phyloP scores from a whole-genome alignment of 2,888 invertebrate species.

The Gastrophysa polygoni region DNA sequence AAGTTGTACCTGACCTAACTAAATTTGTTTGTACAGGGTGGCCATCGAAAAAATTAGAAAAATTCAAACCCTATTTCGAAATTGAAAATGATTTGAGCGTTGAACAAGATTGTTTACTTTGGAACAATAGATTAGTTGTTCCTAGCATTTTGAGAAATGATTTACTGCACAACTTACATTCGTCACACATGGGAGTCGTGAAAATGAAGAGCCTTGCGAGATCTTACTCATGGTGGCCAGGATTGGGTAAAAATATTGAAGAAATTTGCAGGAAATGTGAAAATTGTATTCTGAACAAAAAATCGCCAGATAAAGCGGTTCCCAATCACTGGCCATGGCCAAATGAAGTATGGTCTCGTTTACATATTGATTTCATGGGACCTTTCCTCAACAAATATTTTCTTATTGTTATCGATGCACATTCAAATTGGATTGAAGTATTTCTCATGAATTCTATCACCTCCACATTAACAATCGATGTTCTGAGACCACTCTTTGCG shows the following conservation, averaged over 20 bases:
- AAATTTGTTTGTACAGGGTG: background rate
- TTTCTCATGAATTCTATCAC: slow-evolving; percentile 31
- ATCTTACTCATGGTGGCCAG: slow-evolving; percentile 32
- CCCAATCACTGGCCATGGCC: slow-evolving; percentile 12
- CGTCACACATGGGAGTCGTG: slow-evolving; percentile 20
- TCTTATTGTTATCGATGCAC: slow-evolving; percentile 9
- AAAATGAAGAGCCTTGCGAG: slow-evolving; percentile 28
- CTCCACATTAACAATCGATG: slow-evolving; percentile 22
- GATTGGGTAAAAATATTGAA: slow-evolving; percentile 17
- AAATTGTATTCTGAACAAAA: slow-evolving; percentile 12
- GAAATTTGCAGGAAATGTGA: slow-evolving; percentile 12
- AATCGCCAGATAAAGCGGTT: background rate
- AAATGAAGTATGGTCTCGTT: slow-evolving; percentile 10
- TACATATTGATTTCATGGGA: slow-evolving; percentile 16
- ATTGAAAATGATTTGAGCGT: slow-evolving; percentile 8
- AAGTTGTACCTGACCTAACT: background rate
- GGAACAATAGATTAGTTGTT: slow-evolving; percentile 23
- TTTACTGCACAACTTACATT: slow-evolving; percentile 19
- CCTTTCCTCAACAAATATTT: slow-evolving; percentile 9
- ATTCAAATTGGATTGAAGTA: slow-evolving; percentile 18
- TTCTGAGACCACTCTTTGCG: slow-evolving; percentile 28
- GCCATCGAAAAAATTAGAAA: background rate
- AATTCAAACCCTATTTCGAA: slow-evolving; percentile 4
- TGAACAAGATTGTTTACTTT: slow-evolving; percentile 13
- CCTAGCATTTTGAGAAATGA: slow-evolving; percentile 4